A percentile compares a stretch with the other conserved stretches of the same genome.
Evolutionary conservation across 2,113 vertebrate species (phyloP).

Genomic region (Trematocara marginatum): DNA sequence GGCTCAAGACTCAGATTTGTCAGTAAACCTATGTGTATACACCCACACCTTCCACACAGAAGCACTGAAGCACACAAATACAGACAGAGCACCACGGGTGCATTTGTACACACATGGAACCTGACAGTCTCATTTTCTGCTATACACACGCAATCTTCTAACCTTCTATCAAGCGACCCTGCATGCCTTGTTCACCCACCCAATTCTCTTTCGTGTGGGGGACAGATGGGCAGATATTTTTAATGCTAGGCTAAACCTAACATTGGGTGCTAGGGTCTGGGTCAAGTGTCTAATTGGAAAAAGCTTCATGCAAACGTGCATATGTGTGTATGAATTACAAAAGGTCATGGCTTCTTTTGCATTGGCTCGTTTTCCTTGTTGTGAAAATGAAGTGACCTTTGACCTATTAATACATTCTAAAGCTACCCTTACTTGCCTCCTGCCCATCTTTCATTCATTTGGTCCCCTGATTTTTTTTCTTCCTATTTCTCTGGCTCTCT

Average conservation of each 20-base stretch:
- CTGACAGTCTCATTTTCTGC: slow-evolving; percentile 22
- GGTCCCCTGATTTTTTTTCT: background rate
- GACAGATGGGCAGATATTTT: background rate
- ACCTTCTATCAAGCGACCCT: background rate
- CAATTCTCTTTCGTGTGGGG: background rate
- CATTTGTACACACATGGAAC: slow-evolving; percentile 4
- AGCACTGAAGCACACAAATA: background rate
- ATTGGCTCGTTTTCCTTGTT: slow-evolving; percentile 26
- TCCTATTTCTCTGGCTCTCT: background rate
- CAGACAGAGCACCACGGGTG: background rate
- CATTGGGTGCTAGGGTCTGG: background rate
- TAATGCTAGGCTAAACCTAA: background rate
- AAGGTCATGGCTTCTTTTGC: slow-evolving; percentile 32
- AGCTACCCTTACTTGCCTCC: slow-evolving; percentile 11
- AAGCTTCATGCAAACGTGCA: background rate
- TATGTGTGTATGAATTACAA: slow-evolving; percentile 5
- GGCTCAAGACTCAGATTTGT: background rate
- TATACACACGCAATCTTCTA: background rate
- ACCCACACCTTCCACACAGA: background rate
- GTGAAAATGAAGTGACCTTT: slow-evolving; percentile 53
- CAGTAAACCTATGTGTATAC: slow-evolving; percentile 1
- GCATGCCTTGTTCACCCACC: background rate
- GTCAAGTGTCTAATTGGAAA: background rate
- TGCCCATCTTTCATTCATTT: background rate
- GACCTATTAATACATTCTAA: slow-evolving; percentile 33